Evolutionary conservation across 2,888 invertebrate genomes (phyloP).

Genomic region (Petrolisthes cinctipes): DNA sequence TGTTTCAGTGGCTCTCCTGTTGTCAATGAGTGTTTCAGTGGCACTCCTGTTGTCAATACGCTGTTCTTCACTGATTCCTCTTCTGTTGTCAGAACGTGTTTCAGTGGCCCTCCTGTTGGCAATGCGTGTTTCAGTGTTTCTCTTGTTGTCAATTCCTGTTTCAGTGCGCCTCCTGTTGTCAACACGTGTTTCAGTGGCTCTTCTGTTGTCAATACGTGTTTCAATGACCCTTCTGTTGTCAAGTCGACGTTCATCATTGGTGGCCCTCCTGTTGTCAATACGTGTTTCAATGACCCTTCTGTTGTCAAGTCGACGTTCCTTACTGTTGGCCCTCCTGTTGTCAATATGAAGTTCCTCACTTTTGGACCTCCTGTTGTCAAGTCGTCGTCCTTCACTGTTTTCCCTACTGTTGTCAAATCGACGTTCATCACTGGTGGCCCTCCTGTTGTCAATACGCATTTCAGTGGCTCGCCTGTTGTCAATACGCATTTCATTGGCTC

Average conservation of each 20-base stretch:
- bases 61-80: background rate
- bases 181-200: background rate
- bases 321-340: background rate
- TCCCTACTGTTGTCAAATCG: background rate
- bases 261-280: background rate
- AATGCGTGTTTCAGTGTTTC: no score
- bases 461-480: background rate
- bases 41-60: constrained; percentile 12
- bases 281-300: no score
- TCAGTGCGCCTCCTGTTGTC: background rate
- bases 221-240: background rate
- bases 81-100: no score
- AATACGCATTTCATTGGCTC: background rate
- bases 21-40: no score
- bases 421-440: background rate
- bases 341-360: background rate
- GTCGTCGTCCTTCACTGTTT: background rate
- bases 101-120: background rate
- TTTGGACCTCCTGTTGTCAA: background rate
- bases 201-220: background rate
- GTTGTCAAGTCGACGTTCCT: background rate
- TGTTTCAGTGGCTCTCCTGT: background rate
- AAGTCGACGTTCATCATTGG: background rate
- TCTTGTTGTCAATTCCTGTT: background rate
- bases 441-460: background rate